These are phyloP conservation scores for Mastacembelus armatus DNA, from an alignment of 2,797 vertebrate genomes.

Conservation along the genomic window DNA sequence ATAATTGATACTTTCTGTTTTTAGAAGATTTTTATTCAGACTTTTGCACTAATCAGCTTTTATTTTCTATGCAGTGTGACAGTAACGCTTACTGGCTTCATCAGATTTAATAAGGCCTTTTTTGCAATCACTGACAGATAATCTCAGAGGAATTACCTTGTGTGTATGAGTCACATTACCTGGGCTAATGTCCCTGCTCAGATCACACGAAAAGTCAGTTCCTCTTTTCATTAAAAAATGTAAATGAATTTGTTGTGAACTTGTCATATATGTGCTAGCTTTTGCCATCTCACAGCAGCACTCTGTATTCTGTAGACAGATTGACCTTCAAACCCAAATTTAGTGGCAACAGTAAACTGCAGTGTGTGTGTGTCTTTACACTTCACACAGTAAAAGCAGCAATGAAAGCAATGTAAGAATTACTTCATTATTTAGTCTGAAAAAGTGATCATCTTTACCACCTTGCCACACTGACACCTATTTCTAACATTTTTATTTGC, in stretches of 20 bases:
- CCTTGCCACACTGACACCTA: neutral
- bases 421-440: neutral
- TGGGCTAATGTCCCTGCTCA: neutral
- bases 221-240: no score
- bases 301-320: neutral
- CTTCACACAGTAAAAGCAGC: neutral
- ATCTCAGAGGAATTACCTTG: neutral
- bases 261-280: no score
- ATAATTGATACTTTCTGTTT: neutral
- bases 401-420: neutral
- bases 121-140: slow-evolving; percentile 3
- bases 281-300: neutral
- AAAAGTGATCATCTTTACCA: neutral
- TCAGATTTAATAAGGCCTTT: neutral
- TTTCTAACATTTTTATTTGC: slow-evolving; percentile 18
- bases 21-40: neutral
- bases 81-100: neutral
- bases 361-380: no score
- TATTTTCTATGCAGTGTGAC: no score
- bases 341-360: no score
- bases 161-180: neutral
- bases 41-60: neutral
- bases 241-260: no score
- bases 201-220: neutral
- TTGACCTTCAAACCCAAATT: no score